phyloP scores from a whole-genome alignment of 2,113 vertebrate species.

The Calyptomena viridis region DNA sequence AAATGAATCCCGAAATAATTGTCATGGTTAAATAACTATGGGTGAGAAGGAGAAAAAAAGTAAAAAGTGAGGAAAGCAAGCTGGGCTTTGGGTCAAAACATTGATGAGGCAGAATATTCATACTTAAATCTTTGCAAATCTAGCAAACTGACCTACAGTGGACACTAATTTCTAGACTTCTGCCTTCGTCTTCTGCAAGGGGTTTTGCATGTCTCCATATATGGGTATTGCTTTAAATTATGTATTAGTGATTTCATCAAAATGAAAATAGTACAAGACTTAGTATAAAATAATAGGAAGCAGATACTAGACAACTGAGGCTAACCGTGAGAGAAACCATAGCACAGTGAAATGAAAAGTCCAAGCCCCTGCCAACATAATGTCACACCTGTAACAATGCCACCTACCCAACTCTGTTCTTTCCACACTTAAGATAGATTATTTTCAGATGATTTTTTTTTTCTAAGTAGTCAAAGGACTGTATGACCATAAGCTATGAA shows the following conservation, averaged over 20 bases:
- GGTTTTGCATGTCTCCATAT: background rate
- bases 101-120: background rate
- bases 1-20: background rate
- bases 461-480: background rate
- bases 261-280: background rate
- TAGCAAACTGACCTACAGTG: background rate
- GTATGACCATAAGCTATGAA: background rate
- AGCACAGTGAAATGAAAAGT: background rate
- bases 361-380: background rate
- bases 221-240: background rate
- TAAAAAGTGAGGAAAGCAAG: background rate
- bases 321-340: background rate
- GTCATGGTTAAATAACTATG: background rate
- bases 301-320: background rate
- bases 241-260: background rate
- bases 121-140: background rate
- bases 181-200: background rate
- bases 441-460: background rate
- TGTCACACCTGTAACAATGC: background rate
- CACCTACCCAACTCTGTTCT: background rate
- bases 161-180: background rate
- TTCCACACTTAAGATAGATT: background rate
- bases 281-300: background rate
- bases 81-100: background rate
- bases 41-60: background rate